Percentiles rank a stretch among this genome's conserved stretches.
phyloP scores from a whole-genome alignment of 1,140 invertebrate species.

The Leptonema lineaticorne region DNA sequence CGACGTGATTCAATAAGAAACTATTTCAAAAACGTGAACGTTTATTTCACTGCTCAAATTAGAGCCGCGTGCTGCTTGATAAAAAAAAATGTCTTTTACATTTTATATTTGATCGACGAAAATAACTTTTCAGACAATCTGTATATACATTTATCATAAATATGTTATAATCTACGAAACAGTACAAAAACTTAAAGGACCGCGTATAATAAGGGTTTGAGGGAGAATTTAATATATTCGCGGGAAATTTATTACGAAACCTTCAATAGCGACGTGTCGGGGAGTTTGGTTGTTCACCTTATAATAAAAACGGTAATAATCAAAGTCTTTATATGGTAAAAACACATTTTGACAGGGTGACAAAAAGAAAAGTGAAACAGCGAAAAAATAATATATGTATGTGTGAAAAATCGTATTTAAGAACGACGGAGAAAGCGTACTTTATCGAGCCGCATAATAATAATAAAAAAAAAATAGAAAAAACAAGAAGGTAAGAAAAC shows the following conservation, averaged over 20 bases:
- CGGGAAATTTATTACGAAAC: conserved; percentile 1
- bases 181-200: background rate
- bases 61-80: no score
- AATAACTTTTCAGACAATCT: no score
- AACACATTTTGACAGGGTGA: background rate
- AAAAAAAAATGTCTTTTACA: no score
- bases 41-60: no score
- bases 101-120: no score
- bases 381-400: background rate
- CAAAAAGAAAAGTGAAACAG: conserved; percentile 6
- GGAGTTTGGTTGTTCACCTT: background rate
- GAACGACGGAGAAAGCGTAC: background rate
- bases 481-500: background rate
- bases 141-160: no score
- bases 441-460: background rate
- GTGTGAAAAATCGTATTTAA: conserved; percentile 14
- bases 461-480: no score
- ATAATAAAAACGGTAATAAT: conserved; percentile 11
- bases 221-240: conserved; percentile 8
- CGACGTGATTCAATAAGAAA: no score
- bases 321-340: conserved; percentile 1
- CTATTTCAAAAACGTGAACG: no score
- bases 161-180: no score
- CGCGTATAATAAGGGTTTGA: background rate
- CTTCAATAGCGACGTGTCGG: conserved; percentile 7